These are phyloP conservation scores for Serilophus lunatus DNA, from an alignment of 2,113 vertebrate species.

Conservation along the genomic window DNA sequence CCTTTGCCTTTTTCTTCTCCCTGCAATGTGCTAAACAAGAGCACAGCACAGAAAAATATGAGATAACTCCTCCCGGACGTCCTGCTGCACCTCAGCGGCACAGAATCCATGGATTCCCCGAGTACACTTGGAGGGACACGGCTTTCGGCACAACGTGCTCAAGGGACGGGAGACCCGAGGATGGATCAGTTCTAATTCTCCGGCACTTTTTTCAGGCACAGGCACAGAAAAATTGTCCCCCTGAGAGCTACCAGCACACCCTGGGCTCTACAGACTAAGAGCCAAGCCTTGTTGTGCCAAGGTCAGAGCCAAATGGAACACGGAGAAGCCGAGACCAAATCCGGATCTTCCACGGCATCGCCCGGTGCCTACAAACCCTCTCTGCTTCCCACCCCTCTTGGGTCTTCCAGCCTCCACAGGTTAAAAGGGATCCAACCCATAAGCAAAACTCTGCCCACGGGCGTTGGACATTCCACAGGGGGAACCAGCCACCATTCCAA, in stretches of 20 bases:
- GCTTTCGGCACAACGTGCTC: background rate
- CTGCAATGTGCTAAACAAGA: background rate
- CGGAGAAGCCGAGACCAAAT: accelerated
- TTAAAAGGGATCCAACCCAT: background rate
- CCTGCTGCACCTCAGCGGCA: background rate
- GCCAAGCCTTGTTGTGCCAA: background rate
- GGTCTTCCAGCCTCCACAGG: background rate
- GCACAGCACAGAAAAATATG: background rate
- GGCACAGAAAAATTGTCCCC: background rate
- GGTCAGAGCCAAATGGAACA: accelerated
- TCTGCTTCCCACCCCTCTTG: background rate
- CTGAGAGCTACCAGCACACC: background rate
- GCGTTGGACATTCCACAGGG: background rate
- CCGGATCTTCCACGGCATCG: background rate
- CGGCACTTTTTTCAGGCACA: background rate
- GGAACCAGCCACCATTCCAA: background rate
- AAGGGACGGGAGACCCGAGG: background rate
- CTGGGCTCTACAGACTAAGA: background rate
- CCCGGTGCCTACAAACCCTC: background rate
- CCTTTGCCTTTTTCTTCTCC: background rate
- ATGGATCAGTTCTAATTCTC: background rate
- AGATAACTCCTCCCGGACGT: background rate
- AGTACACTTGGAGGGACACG: accelerated
- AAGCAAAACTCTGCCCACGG: background rate
- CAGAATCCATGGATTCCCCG: background rate